A percentile compares a stretch with the other conserved stretches of the same genome.
These are phyloP conservation scores for Propithecus deckenii DNA, from an alignment of 2,797 vertebrate genomes.

Conservation along the genomic window DNA sequence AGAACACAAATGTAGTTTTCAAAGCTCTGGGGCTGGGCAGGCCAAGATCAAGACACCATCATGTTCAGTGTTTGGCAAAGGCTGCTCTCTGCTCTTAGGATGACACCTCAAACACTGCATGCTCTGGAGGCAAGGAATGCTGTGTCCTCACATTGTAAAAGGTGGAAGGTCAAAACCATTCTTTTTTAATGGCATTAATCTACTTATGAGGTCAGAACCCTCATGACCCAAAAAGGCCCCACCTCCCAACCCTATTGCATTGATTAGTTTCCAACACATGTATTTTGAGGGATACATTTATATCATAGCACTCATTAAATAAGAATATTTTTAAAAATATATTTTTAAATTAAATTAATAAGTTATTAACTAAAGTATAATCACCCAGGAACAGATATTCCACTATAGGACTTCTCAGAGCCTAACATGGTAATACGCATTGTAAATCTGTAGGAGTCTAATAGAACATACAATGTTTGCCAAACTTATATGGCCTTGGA, in stretches of 20 bases:
- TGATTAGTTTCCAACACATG: not conserved
- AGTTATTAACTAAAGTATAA: not conserved
- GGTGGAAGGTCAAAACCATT: not conserved
- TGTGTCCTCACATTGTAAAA: not conserved
- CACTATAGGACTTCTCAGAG: not conserved
- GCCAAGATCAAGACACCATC: not conserved
- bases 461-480: not conserved
- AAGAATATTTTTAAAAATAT: not conserved
- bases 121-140: not conserved
- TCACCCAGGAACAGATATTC: not conserved
- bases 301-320: not conserved
- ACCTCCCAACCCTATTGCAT: not conserved
- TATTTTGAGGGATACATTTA: not conserved
- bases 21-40: not conserved
- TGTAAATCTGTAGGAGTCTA: not conserved
- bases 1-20: not conserved
- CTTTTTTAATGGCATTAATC: not conserved
- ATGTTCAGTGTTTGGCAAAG: not conserved
- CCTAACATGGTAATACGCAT: not conserved
- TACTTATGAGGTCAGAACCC: not conserved
- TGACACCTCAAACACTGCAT: not conserved
- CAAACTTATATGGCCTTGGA: not conserved
- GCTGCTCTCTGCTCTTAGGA: not conserved
- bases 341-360: not conserved
- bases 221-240: not conserved